A percentile compares a stretch with the other conserved stretches of the same genome.
These are phyloP conservation scores for Sebastes itinus DNA, from an alignment of 2,797 vertebrate genomes.

Conservation along the genomic window DNA sequence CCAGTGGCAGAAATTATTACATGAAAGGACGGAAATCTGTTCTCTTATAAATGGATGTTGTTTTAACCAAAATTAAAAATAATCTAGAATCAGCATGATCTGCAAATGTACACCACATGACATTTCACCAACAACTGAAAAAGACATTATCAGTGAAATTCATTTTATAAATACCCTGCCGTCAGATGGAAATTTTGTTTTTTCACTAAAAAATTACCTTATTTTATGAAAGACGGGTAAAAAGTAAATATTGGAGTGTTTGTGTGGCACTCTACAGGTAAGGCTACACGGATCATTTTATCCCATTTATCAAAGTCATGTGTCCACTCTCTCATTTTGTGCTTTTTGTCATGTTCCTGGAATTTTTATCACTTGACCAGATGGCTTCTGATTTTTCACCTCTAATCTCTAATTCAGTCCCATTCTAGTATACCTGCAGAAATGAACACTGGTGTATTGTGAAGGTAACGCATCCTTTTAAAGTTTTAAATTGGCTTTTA, in stretches of 20 bases:
- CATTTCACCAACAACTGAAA: neutral
- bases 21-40: too few species aligned
- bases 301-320: neutral
- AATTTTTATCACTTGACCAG: neutral
- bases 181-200: neutral
- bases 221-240: neutral
- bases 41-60: neutral
- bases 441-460: neutral
- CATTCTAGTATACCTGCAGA: neutral
- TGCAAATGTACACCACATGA: neutral
- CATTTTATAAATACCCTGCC: neutral
- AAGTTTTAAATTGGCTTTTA: conserved; percentile 19
- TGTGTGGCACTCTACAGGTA: neutral
- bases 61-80: neutral
- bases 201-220: neutral
- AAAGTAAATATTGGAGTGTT: neutral
- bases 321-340: neutral
- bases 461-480: neutral
- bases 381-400: neutral
- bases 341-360: neutral
- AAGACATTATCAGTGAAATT: neutral
- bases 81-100: neutral
- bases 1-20: neutral
- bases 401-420: neutral
- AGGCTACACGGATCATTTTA: neutral